Base-by-base conservation (phyloP, 1,140 invertebrate genomes). In the Drosophila pallidifrons region DNA sequence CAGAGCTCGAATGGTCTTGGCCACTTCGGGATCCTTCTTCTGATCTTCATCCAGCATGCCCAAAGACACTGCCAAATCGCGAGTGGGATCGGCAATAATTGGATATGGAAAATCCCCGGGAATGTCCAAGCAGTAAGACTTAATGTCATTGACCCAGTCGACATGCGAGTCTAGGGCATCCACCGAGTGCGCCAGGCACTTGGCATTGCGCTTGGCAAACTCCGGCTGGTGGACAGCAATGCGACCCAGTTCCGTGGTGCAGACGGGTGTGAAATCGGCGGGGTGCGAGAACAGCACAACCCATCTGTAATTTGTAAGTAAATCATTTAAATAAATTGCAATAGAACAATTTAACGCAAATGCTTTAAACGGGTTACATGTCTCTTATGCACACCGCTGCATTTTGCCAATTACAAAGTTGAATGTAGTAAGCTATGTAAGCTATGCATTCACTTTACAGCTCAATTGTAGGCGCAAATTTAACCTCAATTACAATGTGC, bases 211-310 rank as follows among this genome's bases (percentile, higher is more conserved):
- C 81, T 96, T 96, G 28, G 94, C 91, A 89, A 99, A 98, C 85
- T 97, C 95, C 0, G 95, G 94, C 7, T 94, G 91, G 74, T 98
- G 94, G 35, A 97, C 94, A 2, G 96, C 96, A 51, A 97, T 95
- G 46, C 95, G 93, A 4, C 96, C 97, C 63, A 99, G 92, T 93
- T 99, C 98, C 0, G 98, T 99, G 7, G 98, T 99, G 91, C 98
- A 98, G 0, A 99, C 98, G 10, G 98, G 98, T 0, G 98, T 99
- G 91, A 97, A 99, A 92, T 99, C 98, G 13, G 96, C 96, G 1
- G 98, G 98, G 93, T 99, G 98, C 1, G 97, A 98, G 92, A 99
- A 99, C 1, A 99, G 82, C 47, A 98, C 95, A 2, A 95, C 95
- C 97, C 98, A 99, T 47, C 97, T 98, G 79, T 1, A 30, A 57